Percentiles rank a stretch among this genome's conserved stretches.
phyloP scores from a whole-genome alignment of 2,888 invertebrate species.

The Busseola fusca region DNA sequence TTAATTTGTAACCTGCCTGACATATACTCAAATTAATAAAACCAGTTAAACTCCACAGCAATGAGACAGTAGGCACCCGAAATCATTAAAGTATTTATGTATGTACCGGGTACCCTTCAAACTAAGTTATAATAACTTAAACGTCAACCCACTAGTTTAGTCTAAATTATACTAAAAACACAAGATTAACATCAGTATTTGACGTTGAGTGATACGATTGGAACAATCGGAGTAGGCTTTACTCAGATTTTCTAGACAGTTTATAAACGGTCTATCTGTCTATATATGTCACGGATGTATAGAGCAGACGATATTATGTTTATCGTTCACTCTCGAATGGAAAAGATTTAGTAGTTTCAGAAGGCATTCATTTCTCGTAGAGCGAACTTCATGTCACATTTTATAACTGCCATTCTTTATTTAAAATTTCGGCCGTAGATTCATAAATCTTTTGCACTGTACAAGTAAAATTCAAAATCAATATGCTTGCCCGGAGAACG shows the following conservation, averaged over 20 bases:
- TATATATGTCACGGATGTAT: not conserved
- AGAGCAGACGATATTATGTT: not conserved
- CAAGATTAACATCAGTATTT: constrained; percentile 33
- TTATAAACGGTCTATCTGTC: no score
- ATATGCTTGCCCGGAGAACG: not conserved
- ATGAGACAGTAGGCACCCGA: constrained; percentile 24
- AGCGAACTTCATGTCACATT: no score
- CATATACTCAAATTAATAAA: constrained; percentile 16
- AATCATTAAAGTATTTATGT: constrained; percentile 32
- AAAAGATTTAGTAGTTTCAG: not conserved
- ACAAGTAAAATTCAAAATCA: no score
- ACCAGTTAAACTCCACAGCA: constrained; percentile 1
- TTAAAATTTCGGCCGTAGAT: no score
- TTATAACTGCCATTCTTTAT: no score
- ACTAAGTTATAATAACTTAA: constrained; percentile 30
- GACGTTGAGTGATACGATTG: constrained; percentile 23
- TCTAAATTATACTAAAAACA: constrained; percentile 22
- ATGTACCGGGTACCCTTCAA: constrained; percentile 9
- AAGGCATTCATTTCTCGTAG: not conserved
- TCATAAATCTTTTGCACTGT: not conserved
- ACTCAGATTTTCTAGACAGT: constrained; percentile 2
- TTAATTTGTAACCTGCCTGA: constrained; percentile 1
- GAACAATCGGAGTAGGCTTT: constrained; percentile 7
- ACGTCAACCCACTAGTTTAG: constrained; percentile 2
- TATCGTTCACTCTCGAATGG: not conserved